Evolutionary conservation across 2,888 invertebrate genomes (phyloP), one percentile per base, ranked within the genome.

Genomic region (Oscheius sp.): DNA sequence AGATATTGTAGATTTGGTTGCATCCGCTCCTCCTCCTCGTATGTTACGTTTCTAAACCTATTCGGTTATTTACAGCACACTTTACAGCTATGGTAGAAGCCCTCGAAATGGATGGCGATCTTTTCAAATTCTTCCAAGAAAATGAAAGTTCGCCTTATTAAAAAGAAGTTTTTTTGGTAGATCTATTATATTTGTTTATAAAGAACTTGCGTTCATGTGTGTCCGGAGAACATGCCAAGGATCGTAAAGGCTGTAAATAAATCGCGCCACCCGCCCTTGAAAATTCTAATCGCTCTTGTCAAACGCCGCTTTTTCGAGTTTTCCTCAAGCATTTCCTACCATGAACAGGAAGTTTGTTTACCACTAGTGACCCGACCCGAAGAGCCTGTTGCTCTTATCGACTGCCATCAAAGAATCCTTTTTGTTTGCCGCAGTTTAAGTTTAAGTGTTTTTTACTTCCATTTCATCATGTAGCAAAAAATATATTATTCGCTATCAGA

Each of bases 21-120:
- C 80, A 12, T 69, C 70, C 17, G 67, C 69, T 8, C 70, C 68
- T 22, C 76, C 78, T n/a, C 75, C 76, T 28, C 56, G 78, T 77
- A 26, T 32, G 44, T 33, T 14, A 12, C 4, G 14, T 41, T 41
- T 6, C 20, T 41, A 3, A 17, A 36, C 36, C 8, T 9, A 9
- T 36, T 36, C 8, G 8, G 14, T 9, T 36, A 36, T 36, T 36
- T 36, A 8, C 65, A 78, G 77, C 68, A 0, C 74, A 80, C 62
- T 80, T 80, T 47, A 44, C 72, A 26, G 68, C 76, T 24, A 77
- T 79, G 73, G 62, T 73, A 30, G 68, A 77, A 14, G 47, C 75
- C 0, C 70, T 78, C 2, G 71, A 71, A 26, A 67, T 80, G 17
- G 30, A 68, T 2, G 51, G 57, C 6, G 70, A 70, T 20, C 20